A percentile compares a stretch with the other conserved stretches of the same genome.
Evolutionary conservation across 2,888 invertebrate genomes (phyloP).

Genomic region (Parnassius mnemosyne): DNA sequence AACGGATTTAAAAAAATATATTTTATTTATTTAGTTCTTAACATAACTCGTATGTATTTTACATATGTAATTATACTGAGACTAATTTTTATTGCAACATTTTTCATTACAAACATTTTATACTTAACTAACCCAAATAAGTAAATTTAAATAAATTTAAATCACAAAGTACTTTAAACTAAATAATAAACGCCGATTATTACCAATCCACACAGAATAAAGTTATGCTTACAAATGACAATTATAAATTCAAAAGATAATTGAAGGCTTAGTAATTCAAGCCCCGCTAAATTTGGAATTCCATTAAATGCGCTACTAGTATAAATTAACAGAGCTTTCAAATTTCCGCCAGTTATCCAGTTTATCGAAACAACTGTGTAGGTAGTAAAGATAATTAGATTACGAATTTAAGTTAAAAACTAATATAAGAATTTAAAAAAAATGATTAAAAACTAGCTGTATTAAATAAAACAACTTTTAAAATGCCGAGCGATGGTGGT

Average conservation of each 20-base stretch:
- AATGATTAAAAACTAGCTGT: too few relatives aligned
- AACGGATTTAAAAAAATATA: too few relatives aligned
- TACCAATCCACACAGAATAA: conserved; percentile 10
- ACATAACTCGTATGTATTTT: too few relatives aligned
- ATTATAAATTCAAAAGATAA: conserved; percentile 24
- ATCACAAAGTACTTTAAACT: conserved; percentile 11
- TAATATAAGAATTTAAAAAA: neutral
- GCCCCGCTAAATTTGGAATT: conserved; percentile 21
- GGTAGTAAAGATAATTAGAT: conserved; percentile 23
- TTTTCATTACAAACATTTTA: neutral
- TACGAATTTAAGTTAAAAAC: conserved; percentile 19
- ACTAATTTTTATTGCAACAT: too few relatives aligned
- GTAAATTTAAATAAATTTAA: conserved; percentile 6
- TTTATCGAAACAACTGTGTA: conserved; percentile 20
- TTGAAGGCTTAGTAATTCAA: conserved; percentile 20
- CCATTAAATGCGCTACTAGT: conserved; percentile 16
- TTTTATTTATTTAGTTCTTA: too few relatives aligned
- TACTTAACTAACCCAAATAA: neutral
- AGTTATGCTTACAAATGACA: conserved; percentile 4
- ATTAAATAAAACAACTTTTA: too few relatives aligned
- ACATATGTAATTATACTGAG: too few relatives aligned
- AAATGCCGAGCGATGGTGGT: too few relatives aligned
- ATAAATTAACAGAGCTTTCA: conserved; percentile 22
- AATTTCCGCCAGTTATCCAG: conserved; percentile 16
- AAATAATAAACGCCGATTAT: conserved; percentile 10